Conservation (phyloP, 2,797 vertebrate genomes). For the Cheirogaleus major region DNA sequence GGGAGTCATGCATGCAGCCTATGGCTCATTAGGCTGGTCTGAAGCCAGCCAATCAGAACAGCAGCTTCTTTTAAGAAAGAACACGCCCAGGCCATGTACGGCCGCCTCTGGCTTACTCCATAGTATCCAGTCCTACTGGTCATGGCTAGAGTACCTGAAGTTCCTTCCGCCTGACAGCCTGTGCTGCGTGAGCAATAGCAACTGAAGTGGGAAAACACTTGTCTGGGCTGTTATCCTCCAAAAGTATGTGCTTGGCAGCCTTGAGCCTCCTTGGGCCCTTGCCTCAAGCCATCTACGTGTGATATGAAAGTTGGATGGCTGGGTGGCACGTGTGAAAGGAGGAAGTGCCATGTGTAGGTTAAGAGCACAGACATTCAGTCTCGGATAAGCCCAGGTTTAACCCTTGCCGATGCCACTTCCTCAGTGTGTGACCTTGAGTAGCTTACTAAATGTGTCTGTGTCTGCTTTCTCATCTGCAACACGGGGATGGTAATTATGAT, state of each 20-base stretch:
- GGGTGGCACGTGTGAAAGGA: not conserved
- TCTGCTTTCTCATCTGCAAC: conserved; percentile 1
- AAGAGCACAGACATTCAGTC: not conserved
- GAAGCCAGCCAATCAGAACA: not conserved
- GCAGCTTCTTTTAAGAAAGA: not conserved
- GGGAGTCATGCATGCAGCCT: not conserved
- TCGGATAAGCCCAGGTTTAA: not conserved
- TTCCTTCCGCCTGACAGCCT: not conserved
- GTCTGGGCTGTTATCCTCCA: not conserved
- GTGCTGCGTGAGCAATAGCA: not conserved
- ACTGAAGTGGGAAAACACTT: not conserved
- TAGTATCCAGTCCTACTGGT: not conserved
- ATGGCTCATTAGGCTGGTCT: not conserved
- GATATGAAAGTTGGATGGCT: not conserved
- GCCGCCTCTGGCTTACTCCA: not conserved
- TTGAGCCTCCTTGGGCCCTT: not conserved
- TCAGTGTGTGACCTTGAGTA: not conserved
- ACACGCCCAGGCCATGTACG: accelerated
- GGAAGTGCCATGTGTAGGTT: not conserved
- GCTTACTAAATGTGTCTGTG: not conserved
- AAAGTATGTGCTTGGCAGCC: not conserved
- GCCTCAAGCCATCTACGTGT: not conserved
- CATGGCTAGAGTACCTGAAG: not conserved
- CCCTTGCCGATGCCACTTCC: not conserved
- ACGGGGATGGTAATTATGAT: not conserved